Evolutionary conservation across 1,140 invertebrate species (phyloP).

Genomic region (Leptopilina boulardi): DNA sequence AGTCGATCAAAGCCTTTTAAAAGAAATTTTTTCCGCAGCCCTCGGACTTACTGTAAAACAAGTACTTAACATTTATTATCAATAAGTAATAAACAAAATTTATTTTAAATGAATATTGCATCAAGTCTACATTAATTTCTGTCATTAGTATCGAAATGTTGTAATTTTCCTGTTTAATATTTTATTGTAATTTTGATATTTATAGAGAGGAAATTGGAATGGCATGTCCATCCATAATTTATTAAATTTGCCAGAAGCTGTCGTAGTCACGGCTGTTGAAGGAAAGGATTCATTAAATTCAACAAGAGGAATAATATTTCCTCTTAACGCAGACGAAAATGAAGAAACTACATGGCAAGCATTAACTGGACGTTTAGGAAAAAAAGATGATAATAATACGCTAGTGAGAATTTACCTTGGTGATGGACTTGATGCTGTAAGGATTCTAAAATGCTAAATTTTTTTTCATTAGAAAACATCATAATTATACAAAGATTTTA

Average conservation of each 20-base stretch:
- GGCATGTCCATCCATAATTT: slow-evolving; percentile 84
- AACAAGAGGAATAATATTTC: slow-evolving; percentile 77
- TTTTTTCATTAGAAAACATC: too few relatives aligned
- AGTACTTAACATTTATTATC: slow-evolving; percentile 65
- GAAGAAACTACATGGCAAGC: slow-evolving; percentile 80
- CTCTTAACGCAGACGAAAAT: slow-evolving; percentile 80
- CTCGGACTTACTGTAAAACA: slow-evolving; percentile 82
- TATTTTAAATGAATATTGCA: slow-evolving; percentile 31
- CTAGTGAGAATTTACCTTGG: slow-evolving; percentile 81
- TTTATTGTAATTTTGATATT: slow-evolving; percentile 43
- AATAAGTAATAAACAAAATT: slow-evolving; percentile 29
- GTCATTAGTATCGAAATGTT: too few relatives aligned
- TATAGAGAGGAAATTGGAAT: slow-evolving; percentile 82
- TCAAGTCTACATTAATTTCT: background rate
- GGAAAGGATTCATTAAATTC: slow-evolving; percentile 78
- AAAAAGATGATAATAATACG: slow-evolving; percentile 78
- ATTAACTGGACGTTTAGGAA: slow-evolving; percentile 77
- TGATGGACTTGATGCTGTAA: slow-evolving; percentile 81
- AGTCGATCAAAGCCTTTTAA: slow-evolving; percentile 79
- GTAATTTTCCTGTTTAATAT: slow-evolving; percentile 31
- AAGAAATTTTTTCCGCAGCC: slow-evolving; percentile 84
- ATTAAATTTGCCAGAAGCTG: slow-evolving; percentile 86
- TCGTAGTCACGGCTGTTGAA: slow-evolving; percentile 85
- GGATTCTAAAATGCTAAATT: slow-evolving; percentile 48
- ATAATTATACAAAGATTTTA: too few relatives aligned